Evolutionary conservation across 2,888 invertebrate genomes (phyloP).

Genomic region (Cephalotes varians): DNA sequence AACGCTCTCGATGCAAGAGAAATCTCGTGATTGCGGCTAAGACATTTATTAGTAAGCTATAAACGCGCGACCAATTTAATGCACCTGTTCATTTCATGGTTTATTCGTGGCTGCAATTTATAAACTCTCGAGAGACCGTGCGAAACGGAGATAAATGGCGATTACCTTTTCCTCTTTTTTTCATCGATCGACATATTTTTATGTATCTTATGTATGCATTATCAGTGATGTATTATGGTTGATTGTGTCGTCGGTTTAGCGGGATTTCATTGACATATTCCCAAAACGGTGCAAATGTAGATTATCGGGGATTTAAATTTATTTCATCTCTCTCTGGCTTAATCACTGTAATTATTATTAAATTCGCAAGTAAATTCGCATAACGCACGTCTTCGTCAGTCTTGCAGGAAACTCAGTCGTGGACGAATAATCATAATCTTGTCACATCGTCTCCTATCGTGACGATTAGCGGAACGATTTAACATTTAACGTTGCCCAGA

Average conservation of each 20-base stretch:
- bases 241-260: not conserved
- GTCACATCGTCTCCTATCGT: slow-evolving; percentile 76
- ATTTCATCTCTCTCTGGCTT: not conserved
- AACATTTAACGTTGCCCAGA: slow-evolving; percentile 80
- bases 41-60: slow-evolving; percentile 60
- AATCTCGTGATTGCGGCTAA: slow-evolving; percentile 52
- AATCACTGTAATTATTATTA: slow-evolving; percentile 38
- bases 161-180: slow-evolving; percentile 13
- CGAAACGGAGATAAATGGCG: not conserved
- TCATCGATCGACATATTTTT: not conserved
- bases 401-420: slow-evolving; percentile 75
- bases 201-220: not conserved
- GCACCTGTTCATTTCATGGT: slow-evolving; percentile 53
- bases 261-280: not conserved
- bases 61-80: slow-evolving; percentile 49
- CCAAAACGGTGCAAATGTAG: not conserved
- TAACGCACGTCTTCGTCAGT: slow-evolving; percentile 40
- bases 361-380: not conserved
- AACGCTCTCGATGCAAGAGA: slow-evolving; percentile 56
- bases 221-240: not conserved
- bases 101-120: slow-evolving; percentile 46
- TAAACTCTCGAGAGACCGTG: not conserved
- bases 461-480: slow-evolving; percentile 78
- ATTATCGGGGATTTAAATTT: not conserved
- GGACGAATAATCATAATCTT: slow-evolving; percentile 77